Evolutionary conservation across 2,797 vertebrate species (phyloP).

Genomic region (Ceryle rudis): DNA sequence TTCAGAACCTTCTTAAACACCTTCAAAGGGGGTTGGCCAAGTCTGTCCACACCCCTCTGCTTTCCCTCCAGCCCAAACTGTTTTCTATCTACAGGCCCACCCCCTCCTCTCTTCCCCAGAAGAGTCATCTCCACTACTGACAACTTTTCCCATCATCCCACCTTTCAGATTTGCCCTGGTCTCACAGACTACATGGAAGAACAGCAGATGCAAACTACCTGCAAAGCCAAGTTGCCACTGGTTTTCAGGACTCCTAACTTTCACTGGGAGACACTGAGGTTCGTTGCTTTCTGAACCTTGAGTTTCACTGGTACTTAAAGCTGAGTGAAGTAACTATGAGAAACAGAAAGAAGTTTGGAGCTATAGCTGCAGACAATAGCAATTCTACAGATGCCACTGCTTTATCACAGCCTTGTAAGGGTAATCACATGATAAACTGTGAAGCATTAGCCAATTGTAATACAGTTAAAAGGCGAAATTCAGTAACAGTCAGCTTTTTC

Average conservation of each 20-base stretch:
- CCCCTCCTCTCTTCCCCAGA: not conserved
- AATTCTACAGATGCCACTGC: not conserved
- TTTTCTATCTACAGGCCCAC: not conserved
- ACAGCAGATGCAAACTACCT: not conserved
- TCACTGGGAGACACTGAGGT: not conserved
- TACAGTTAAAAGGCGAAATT: not conserved
- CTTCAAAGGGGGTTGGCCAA: not conserved
- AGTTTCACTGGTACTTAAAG: fast-evolving
- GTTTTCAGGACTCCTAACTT: not conserved
- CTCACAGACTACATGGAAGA: fast-evolving
- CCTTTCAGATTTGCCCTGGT: not conserved
- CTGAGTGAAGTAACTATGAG: not conserved
- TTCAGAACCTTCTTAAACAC: not conserved
- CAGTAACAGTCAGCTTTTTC: not conserved
- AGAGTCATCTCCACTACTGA: not conserved
- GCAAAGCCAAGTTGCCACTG: not conserved
- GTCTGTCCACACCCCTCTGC: not conserved
- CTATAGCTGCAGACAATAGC: not conserved
- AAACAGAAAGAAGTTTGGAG: not conserved
- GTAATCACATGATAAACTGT: not conserved
- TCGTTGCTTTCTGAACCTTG: not conserved
- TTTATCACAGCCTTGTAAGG: not conserved
- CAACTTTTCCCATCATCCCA: not conserved
- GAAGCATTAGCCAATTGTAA: not conserved
- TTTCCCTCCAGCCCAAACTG: not conserved